A percentile compares a stretch with the other conserved stretches of the same genome.
Evolutionary conservation across 2,797 vertebrate genomes (phyloP).

Genomic region (Squalus acanthias): DNA sequence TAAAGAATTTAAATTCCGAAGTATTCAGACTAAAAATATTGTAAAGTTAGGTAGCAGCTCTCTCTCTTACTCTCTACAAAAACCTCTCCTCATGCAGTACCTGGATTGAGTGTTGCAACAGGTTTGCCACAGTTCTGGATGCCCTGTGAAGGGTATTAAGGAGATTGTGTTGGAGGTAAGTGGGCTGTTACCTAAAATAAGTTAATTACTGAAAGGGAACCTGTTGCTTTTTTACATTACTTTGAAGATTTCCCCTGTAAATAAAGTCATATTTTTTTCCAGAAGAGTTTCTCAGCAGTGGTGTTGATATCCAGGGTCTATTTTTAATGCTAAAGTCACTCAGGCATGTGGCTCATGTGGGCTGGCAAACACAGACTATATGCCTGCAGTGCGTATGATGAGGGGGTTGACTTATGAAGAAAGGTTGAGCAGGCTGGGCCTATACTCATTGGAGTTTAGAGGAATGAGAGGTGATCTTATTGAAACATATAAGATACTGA

Average conservation of each 20-base stretch:
- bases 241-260: not conserved
- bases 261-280: not conserved
- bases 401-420: too few species aligned
- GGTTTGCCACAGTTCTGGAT: not conserved
- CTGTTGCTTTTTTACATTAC: not conserved
- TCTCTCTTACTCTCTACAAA: not conserved
- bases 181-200: not conserved
- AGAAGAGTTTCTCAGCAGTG: not conserved
- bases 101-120: not conserved
- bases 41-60: not conserved
- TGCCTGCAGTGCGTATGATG: too few species aligned
- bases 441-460: too few species aligned
- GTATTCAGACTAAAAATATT: too few species aligned
- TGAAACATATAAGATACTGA: too few species aligned
- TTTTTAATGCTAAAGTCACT: constrained; percentile 28
- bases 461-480: too few species aligned
- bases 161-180: constrained; percentile 9
- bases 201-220: not conserved
- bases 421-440: too few species aligned
- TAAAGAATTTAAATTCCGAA: not conserved
- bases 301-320: not conserved
- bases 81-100: not conserved
- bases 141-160: not conserved
- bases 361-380: not conserved
- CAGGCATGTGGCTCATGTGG: not conserved